phyloP scores from a whole-genome alignment of 2,797 vertebrate species.

The Podargus strigoides region DNA sequence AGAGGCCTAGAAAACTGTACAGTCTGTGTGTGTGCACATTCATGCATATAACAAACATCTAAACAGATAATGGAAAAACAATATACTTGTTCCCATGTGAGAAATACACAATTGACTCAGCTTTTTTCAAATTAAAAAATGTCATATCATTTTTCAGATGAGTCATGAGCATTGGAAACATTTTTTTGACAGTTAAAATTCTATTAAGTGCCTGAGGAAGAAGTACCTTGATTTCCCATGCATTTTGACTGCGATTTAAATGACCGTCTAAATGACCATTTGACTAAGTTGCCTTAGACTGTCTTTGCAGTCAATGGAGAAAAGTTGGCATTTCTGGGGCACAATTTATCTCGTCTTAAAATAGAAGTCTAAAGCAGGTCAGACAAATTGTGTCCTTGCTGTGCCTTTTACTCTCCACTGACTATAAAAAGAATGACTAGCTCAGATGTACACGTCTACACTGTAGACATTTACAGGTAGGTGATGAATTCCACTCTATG shows the following conservation, averaged over 20 bases:
- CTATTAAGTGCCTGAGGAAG: neutral
- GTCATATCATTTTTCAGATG: neutral
- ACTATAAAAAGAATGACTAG: neutral
- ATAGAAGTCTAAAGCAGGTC: slow-evolving; percentile 6
- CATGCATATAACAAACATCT: neutral
- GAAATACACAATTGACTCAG: neutral
- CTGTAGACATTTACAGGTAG: neutral
- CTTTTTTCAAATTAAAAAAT: neutral
- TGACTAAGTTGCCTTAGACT: neutral
- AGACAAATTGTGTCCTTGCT: neutral
- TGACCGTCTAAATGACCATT: neutral
- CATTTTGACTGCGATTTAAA: neutral
- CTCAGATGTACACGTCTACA: neutral
- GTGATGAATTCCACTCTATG: neutral
- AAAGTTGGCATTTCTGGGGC: neutral
- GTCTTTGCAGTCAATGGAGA: neutral
- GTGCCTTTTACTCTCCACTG: neutral
- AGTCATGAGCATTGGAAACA: neutral
- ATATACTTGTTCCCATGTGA: neutral
- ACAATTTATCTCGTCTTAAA: slow-evolving; percentile 23
- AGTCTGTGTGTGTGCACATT: fast-evolving
- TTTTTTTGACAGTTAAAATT: neutral
- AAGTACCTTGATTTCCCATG: neutral
- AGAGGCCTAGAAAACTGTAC: neutral
- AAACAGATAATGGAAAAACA: neutral